These are phyloP conservation scores for Gasterosteus nipponicus DNA, from an alignment of 2,113 vertebrate genomes.

Conservation along the genomic window DNA sequence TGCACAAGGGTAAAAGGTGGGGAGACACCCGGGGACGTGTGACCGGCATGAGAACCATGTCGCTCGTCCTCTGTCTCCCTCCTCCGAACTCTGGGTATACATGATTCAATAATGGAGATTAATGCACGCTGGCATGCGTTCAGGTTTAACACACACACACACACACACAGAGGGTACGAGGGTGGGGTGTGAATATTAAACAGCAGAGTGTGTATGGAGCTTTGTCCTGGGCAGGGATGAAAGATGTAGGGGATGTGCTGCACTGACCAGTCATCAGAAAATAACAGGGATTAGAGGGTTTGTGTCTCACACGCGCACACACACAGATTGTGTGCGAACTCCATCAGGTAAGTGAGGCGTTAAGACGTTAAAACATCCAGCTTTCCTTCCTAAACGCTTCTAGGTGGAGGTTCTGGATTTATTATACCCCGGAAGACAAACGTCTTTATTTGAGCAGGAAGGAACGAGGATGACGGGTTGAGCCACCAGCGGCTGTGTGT, in stretches of 20 bases:
- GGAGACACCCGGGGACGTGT: conserved; percentile 38
- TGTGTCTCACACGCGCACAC: background rate
- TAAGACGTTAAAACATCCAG: conserved; percentile 16
- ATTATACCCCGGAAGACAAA: conserved; percentile 5
- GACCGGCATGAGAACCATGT: conserved; percentile 34
- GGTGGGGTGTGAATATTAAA: conserved; percentile 24
- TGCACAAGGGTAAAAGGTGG: conserved; percentile 35
- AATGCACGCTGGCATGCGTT: conserved; percentile 50
- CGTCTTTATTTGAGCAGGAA: conserved; percentile 19
- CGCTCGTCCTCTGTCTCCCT: conserved; percentile 15
- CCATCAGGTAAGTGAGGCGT: conserved; percentile 24
- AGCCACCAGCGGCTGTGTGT: conserved; percentile 14
- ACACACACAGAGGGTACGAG: background rate
- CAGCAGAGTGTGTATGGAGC: conserved; percentile 2
- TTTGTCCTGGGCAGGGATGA: conserved; percentile 16
- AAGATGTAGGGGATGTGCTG: conserved; percentile 20
- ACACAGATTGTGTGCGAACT: conserved; percentile 16
- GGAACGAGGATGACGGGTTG: conserved; percentile 15
- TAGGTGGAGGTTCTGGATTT: conserved; percentile 32
- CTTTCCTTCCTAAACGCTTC: conserved; percentile 12
- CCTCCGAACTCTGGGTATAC: conserved; percentile 40
- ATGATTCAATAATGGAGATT: conserved; percentile 60
- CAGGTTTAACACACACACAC: conserved; percentile 26
- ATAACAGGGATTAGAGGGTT: conserved; percentile 9
- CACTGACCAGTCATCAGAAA: conserved; percentile 15